Evolutionary conservation across 2,888 invertebrate species (phyloP).

Genomic region (Drosophila testacea): DNA sequence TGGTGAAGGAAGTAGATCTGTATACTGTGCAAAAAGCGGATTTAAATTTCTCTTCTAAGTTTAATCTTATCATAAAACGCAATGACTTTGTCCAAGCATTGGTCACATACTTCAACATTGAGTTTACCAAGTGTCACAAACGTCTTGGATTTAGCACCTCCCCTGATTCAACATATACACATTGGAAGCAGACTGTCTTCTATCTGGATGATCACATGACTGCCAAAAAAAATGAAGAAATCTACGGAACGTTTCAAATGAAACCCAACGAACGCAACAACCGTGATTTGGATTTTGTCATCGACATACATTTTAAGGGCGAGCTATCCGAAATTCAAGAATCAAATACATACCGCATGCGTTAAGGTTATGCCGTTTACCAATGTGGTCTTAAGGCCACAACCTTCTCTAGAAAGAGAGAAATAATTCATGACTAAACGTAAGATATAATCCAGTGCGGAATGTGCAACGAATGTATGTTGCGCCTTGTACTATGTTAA

Average conservation of each 20-base stretch:
- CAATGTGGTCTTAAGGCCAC: constrained; percentile 41
- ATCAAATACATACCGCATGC: constrained; percentile 95
- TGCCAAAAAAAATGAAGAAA: constrained; percentile 96
- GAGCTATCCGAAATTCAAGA: constrained; percentile 94
- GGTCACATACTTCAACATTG: constrained; percentile 99
- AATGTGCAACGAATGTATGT: constrained; percentile 70
- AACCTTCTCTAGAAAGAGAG: constrained; percentile 40
- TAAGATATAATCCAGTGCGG: constrained; percentile 75
- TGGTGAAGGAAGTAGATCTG: constrained; percentile 98
- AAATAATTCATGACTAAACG: constrained; percentile 66
- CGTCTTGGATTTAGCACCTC: constrained; percentile 99
- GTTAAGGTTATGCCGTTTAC: constrained; percentile 85
- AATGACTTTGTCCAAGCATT: constrained; percentile 99
- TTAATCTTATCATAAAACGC: constrained; percentile 92
- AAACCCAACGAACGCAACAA: constrained; percentile 98
- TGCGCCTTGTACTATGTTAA: constrained; percentile 76
- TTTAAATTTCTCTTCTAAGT: constrained; percentile 95
- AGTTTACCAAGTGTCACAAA: constrained; percentile 99
- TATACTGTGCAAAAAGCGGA: constrained; percentile 99
- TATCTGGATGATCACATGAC: constrained; percentile 99
- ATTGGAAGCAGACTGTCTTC: constrained; percentile 99
- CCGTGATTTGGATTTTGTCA: constrained; percentile 97
- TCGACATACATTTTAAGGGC: constrained; percentile 96
- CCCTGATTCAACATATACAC: constrained; percentile 98
- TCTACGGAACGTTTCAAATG: constrained; percentile 96